A percentile compares a stretch with the other conserved stretches of the same genome.
phyloP scores from a whole-genome alignment of 2,113 vertebrate genomes.

The Loxodonta africana region DNA sequence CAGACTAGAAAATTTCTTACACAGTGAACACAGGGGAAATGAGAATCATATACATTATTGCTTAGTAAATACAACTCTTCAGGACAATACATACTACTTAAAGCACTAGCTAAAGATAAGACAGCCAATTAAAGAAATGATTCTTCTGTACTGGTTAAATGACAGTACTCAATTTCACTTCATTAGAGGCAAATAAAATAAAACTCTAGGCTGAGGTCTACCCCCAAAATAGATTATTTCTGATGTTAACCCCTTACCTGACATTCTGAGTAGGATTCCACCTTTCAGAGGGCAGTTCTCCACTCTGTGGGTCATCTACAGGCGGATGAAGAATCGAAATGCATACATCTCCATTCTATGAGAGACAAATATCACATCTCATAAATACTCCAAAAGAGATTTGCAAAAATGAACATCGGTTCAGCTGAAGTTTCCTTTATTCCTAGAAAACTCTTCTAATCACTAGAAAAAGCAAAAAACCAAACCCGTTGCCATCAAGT shows the following conservation, averaged over 20 bases:
- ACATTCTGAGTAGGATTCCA: constrained; percentile 99
- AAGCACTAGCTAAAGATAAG: neutral
- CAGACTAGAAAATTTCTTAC: constrained; percentile 16
- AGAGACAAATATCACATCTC: constrained; percentile 80
- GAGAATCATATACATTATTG: neutral
- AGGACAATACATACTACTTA: constrained; percentile 4
- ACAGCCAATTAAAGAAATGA: neutral
- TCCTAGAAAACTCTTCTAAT: constrained; percentile 36
- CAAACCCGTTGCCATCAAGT: no score
- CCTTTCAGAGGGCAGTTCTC: constrained; percentile 98
- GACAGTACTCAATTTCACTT: neutral
- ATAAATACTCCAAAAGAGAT: constrained; percentile 29
- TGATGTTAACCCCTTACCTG: constrained; percentile 90
- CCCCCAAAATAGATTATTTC: neutral
- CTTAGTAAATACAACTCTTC: constrained; percentile 10
- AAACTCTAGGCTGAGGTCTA: neutral
- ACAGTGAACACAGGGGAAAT: constrained; percentile 8
- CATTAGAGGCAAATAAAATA: neutral
- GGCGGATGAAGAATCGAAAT: constrained; percentile 99
- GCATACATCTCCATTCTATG: constrained; percentile 98
- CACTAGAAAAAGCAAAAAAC: neutral
- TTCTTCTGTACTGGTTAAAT: neutral
- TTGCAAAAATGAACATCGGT: neutral
- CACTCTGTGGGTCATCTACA: constrained; percentile 98
- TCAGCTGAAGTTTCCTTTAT: neutral